Evolutionary conservation across 2,797 vertebrate species (phyloP).

Genomic region (Gouania willdenowi): DNA sequence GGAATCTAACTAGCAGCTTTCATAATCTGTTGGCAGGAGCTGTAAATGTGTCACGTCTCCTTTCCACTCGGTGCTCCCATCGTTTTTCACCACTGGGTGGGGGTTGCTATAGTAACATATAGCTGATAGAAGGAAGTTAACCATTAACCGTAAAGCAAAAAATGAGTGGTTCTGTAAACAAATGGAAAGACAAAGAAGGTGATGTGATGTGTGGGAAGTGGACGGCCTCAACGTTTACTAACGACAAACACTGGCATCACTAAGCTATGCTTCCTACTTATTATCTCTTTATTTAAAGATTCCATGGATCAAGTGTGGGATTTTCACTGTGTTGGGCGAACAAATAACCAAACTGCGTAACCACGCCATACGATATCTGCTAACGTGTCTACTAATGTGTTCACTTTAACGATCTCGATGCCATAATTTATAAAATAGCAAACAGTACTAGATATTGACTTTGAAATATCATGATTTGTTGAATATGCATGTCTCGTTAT

Average conservation of each 20-base stretch:
- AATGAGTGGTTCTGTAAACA: conserved; percentile 9
- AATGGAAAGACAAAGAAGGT: conserved; percentile 1
- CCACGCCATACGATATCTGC: too few species aligned
- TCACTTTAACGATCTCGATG: too few species aligned
- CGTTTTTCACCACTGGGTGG: not conserved
- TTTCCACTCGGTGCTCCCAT: conserved; percentile 4
- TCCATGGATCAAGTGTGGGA: conserved; percentile 1
- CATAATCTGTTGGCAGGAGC: not conserved
- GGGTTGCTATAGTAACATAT: not conserved
- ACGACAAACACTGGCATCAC: not conserved
- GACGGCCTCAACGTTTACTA: not conserved
- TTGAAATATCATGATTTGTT: too few species aligned
- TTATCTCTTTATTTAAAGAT: conserved; percentile 6
- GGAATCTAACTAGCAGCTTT: not conserved
- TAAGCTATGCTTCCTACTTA: not conserved
- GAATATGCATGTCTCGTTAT: too few species aligned
- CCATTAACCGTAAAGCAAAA: conserved; percentile 44
- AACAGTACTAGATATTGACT: too few species aligned
- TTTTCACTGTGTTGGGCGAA: conserved; percentile 22
- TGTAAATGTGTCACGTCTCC: not conserved
- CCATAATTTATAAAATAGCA: too few species aligned
- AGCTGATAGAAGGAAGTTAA: conserved; percentile 41
- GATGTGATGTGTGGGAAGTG: conserved; percentile 7
- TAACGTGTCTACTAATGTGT: too few species aligned
- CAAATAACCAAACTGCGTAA: too few species aligned